phyloP scores from a whole-genome alignment of 2,113 vertebrate species.

The Thalassarche chlororhynchos region DNA sequence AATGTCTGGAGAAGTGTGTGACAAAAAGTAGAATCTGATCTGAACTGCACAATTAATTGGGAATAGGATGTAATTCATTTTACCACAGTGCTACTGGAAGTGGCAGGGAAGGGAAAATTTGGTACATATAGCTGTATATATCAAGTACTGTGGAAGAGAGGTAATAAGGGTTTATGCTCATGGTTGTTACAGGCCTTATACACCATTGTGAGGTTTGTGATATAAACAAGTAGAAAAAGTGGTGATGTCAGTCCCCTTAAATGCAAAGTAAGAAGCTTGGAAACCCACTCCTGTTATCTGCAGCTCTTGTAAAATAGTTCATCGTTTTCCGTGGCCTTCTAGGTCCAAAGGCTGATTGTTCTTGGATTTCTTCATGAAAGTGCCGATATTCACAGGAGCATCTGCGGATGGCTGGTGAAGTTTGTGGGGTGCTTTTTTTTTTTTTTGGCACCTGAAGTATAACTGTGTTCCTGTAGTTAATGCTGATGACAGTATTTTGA shows the following conservation, averaged over 20 bases:
- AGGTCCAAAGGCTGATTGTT: background rate
- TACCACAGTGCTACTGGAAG: background rate
- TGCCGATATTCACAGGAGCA: background rate
- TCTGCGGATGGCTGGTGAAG: background rate
- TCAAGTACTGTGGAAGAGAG: background rate
- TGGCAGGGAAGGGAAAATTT: background rate
- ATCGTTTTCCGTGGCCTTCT: background rate
- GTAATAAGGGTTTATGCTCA: rapidly evolving
- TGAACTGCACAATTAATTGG: background rate
- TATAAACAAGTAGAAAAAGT: background rate
- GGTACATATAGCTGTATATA: background rate
- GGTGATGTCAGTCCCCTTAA: background rate
- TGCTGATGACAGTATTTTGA: background rate
- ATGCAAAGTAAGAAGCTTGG: background rate
- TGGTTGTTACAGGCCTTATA: background rate
- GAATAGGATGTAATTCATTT: background rate
- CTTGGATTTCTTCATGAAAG: background rate
- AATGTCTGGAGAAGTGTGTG: background rate
- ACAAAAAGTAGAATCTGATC: background rate
- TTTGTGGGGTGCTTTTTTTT: too few relatives aligned
- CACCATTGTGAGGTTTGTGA: background rate
- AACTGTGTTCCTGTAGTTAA: background rate
- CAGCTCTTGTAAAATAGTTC: background rate
- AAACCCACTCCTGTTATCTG: background rate
- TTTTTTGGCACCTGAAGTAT: background rate